These are phyloP conservation scores for Villa cingulata DNA, from an alignment of 2,888 invertebrate genomes.

Conservation along the genomic window DNA sequence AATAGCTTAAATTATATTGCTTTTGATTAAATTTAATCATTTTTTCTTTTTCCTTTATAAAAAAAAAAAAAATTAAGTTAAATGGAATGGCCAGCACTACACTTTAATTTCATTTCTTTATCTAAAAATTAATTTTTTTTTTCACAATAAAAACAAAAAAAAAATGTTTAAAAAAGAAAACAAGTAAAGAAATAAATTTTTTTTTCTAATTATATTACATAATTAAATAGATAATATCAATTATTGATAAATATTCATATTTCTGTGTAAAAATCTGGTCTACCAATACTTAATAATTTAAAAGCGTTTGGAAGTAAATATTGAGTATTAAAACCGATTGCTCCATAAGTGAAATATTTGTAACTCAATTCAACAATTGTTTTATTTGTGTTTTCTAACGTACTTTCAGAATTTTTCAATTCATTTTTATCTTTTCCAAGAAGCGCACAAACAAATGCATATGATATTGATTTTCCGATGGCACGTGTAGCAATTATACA, in stretches of 20 bases:
- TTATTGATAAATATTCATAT: constrained; percentile 36
- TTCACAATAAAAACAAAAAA: too few species aligned
- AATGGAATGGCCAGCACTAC: too few species aligned
- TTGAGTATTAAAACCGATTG: constrained; percentile 65
- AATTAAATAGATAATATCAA: too few species aligned
- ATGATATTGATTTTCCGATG: constrained; percentile 53
- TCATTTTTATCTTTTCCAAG: constrained; percentile 52
- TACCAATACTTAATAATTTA: constrained; percentile 56
- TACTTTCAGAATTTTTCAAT: constrained; percentile 49
- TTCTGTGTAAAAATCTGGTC: constrained; percentile 76
- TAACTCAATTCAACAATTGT: constrained; percentile 67
- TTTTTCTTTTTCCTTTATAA: too few species aligned
- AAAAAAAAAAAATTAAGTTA: too few species aligned
- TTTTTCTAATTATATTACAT: too few species aligned
- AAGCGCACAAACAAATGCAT: constrained; percentile 55
- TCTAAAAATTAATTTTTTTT: too few species aligned
- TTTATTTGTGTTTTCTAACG: constrained; percentile 54
- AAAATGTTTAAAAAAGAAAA: too few species aligned
- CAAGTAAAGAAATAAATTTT: too few species aligned
- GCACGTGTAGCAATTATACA: constrained; percentile 56
- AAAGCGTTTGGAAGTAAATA: constrained; percentile 69
- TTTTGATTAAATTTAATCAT: too few species aligned
- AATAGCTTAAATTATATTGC: too few species aligned
- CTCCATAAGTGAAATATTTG: constrained; percentile 67
- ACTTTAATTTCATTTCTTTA: too few species aligned